Evolutionary conservation across 2,113 vertebrate genomes (phyloP).

Genomic region (Nipponia nippon): DNA sequence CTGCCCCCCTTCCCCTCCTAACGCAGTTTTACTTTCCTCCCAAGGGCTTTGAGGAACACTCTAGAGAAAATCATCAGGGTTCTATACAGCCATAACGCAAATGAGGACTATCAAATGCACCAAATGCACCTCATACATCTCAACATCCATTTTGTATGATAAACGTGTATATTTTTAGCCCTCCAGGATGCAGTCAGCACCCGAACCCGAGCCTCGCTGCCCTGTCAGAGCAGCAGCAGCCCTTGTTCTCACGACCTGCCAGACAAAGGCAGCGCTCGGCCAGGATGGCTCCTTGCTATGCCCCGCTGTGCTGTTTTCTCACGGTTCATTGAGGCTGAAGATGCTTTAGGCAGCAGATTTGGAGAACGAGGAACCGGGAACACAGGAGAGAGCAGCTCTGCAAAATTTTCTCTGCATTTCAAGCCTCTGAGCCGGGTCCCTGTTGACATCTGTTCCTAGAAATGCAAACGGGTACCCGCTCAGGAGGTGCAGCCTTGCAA

Average conservation of each 20-base stretch:
- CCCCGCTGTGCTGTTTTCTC: background rate
- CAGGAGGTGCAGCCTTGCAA: background rate
- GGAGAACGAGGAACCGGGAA: background rate
- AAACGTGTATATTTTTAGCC: background rate
- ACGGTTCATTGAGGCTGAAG: background rate
- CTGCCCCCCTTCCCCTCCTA: background rate
- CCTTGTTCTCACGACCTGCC: background rate
- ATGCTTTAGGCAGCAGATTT: constrained; percentile 14
- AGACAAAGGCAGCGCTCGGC: constrained; percentile 10
- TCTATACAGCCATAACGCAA: background rate
- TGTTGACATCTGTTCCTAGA: background rate
- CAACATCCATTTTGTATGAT: background rate
- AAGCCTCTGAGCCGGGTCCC: background rate
- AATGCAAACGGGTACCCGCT: background rate
- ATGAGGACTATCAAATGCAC: background rate
- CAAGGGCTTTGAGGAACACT: background rate
- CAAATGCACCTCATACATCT: background rate
- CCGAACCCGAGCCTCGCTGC: background rate
- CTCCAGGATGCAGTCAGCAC: background rate
- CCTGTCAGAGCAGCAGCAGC: background rate
- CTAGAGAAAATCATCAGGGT: background rate
- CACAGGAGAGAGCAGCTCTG: background rate
- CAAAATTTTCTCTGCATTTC: background rate
- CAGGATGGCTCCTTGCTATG: background rate
- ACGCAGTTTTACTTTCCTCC: background rate